Conservation (phyloP, 2,113 vertebrate species). For the Hirundichthys speculiger region DNA sequence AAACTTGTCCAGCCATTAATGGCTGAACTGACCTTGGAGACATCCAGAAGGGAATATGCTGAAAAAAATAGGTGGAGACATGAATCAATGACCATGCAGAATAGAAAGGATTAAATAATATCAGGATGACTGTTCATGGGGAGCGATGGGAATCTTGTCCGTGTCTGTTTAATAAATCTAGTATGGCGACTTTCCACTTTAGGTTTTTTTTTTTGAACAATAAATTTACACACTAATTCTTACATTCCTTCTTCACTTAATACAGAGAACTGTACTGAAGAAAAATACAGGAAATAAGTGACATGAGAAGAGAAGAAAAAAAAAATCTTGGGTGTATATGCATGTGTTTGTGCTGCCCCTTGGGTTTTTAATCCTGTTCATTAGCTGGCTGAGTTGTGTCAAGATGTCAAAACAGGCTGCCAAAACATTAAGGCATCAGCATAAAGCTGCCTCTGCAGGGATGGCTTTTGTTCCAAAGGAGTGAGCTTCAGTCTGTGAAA, state of each 20-base stretch:
- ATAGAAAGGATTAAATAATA: not conserved
- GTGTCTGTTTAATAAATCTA: too few species aligned
- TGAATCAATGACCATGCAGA: slow-evolving; percentile 2
- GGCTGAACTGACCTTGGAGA: slow-evolving; percentile 35
- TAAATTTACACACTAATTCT: too few species aligned
- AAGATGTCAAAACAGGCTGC: slow-evolving; percentile 59
- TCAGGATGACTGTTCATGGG: too few species aligned
- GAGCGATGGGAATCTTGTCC: too few species aligned
- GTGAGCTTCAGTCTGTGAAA: slow-evolving; percentile 41
- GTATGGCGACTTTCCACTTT: not conserved
- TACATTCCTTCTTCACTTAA: too few species aligned
- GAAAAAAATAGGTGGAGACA: slow-evolving; percentile 8
- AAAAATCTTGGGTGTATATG: slow-evolving; percentile 2
- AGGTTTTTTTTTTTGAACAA: too few species aligned
- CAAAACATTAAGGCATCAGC: slow-evolving; percentile 49
- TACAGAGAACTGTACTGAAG: too few species aligned
- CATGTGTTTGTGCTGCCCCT: slow-evolving; percentile 31
- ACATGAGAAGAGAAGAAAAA: not conserved
- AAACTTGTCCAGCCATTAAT: slow-evolving; percentile 32
- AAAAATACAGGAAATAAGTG: not conserved
- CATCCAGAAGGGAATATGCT: slow-evolving; percentile 16
- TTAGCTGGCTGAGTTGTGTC: slow-evolving; percentile 63
- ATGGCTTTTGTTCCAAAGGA: slow-evolving; percentile 53
- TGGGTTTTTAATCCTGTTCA: slow-evolving; percentile 56
- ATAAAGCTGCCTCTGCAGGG: slow-evolving; percentile 38